A percentile compares a stretch with the other conserved stretches of the same genome.
Evolutionary conservation across 1,140 invertebrate species (phyloP).

Genomic region (Fopius arisanus): DNA sequence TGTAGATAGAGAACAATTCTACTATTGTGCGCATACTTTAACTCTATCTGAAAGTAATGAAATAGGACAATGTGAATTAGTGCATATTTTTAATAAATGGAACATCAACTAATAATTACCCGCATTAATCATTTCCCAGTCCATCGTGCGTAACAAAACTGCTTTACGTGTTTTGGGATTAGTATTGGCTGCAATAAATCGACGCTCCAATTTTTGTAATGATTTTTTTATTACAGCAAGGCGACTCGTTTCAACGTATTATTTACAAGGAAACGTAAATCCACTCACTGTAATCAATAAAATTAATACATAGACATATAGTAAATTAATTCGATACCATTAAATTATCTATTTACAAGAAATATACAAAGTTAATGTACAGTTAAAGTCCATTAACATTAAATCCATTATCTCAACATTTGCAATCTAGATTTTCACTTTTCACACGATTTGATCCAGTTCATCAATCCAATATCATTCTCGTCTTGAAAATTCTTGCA

Average conservation of each 20-base stretch:
- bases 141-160: background rate
- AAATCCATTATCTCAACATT: conserved; percentile 19
- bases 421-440: conserved; percentile 14
- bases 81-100: conserved; percentile 66
- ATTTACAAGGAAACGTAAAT: conserved; percentile 36
- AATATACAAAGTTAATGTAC: conserved; percentile 42
- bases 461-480: conserved; percentile 14
- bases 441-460: conserved; percentile 2
- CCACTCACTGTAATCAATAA: conserved; percentile 32
- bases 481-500: background rate
- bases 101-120: conserved; percentile 47
- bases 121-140: background rate
- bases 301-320: conserved; percentile 38
- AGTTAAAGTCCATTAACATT: conserved; percentile 31
- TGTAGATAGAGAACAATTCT: conserved; percentile 52
- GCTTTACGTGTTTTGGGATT: background rate
- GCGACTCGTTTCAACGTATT: conserved; percentile 29
- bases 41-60: conserved; percentile 58
- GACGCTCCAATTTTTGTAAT: background rate
- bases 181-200: background rate
- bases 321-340: conserved; percentile 38
- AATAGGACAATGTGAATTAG: conserved; percentile 58
- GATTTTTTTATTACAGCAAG: conserved; percentile 37
- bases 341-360: conserved; percentile 40
- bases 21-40: conserved; percentile 48